Evolutionary conservation across 2,888 invertebrate species (phyloP).

Genomic region (Euplexia lucipara): DNA sequence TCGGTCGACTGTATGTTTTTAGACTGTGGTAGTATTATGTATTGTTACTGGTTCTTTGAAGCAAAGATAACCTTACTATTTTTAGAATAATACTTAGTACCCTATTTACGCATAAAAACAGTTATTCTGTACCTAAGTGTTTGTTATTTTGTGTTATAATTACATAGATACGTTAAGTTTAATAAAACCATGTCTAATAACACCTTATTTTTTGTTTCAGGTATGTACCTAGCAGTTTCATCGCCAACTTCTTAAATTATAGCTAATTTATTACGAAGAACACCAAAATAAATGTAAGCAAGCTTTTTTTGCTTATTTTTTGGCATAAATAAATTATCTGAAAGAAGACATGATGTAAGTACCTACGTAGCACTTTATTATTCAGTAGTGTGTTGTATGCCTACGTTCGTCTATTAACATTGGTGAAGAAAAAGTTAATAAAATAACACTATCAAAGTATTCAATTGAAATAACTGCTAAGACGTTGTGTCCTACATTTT

Average conservation of each 20-base stretch:
- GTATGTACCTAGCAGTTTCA: slow-evolving; percentile 49
- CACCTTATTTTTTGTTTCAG: slow-evolving; percentile 54
- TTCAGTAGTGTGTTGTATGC: no score
- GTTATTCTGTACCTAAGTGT: background rate
- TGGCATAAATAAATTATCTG: background rate
- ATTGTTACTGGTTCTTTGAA: no score
- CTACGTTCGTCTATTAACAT: no score
- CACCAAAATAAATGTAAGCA: slow-evolving; percentile 4
- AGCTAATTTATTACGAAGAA: slow-evolving; percentile 11
- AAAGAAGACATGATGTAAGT: slow-evolving; percentile 17
- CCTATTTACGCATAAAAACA: background rate
- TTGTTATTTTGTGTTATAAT: background rate
- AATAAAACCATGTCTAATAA: background rate
- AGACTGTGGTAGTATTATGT: no score
- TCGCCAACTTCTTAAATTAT: slow-evolving; percentile 1
- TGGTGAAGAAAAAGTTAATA: no score
- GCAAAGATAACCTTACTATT: no score
- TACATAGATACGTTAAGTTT: slow-evolving; percentile 1
- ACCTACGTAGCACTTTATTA: slow-evolving; percentile 16
- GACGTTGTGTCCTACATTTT: no score
- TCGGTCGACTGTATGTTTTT: no score
- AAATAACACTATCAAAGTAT: no score
- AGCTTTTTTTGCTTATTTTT: no score
- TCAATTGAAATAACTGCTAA: no score
- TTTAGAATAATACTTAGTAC: background rate